Conservation (phyloP, 2,797 vertebrate species). For the Aulostomus chinensis region DNA sequence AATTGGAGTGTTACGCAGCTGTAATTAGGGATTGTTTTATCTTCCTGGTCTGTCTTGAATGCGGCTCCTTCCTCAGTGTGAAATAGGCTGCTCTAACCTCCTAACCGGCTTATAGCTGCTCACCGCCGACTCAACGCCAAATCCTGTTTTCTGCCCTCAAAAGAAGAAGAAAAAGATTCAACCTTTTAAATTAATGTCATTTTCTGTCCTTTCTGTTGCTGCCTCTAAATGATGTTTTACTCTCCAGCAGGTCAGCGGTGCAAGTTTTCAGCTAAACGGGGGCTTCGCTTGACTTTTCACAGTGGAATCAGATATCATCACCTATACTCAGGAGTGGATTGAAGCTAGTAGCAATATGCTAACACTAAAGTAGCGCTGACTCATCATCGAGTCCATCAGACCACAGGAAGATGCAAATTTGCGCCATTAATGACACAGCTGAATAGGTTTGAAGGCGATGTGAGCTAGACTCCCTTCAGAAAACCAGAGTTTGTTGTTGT, state of each 20-base stretch:
- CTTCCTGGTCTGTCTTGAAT: slow-evolving; percentile 11
- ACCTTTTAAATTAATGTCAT: slow-evolving; percentile 16
- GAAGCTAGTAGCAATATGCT: too few species aligned
- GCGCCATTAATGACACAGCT: too few species aligned
- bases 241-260: not conserved
- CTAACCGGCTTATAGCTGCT: slow-evolving; percentile 51
- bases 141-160: slow-evolving; percentile 51
- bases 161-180: slow-evolving; percentile 18
- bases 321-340: too few species aligned
- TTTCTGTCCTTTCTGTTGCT: slow-evolving; percentile 13
- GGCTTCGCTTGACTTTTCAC: too few species aligned
- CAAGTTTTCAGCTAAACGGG: too few species aligned
- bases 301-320: too few species aligned
- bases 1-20: slow-evolving; percentile 33
- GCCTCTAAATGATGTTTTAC: not conserved
- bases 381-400: too few species aligned
- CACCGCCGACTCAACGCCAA: slow-evolving; percentile 27
- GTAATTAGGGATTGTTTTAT: slow-evolving; percentile 37
- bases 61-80: slow-evolving; percentile 40
- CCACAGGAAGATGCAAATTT: too few species aligned
- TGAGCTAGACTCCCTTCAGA: too few species aligned
- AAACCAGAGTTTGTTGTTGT: too few species aligned
- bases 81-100: slow-evolving; percentile 40
- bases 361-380: too few species aligned
- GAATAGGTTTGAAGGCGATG: too few species aligned